A percentile compares a stretch with the other conserved stretches of the same genome.
Evolutionary conservation across 2,888 invertebrate species (phyloP).

Genomic region (Cylindroiulus punctatus): DNA sequence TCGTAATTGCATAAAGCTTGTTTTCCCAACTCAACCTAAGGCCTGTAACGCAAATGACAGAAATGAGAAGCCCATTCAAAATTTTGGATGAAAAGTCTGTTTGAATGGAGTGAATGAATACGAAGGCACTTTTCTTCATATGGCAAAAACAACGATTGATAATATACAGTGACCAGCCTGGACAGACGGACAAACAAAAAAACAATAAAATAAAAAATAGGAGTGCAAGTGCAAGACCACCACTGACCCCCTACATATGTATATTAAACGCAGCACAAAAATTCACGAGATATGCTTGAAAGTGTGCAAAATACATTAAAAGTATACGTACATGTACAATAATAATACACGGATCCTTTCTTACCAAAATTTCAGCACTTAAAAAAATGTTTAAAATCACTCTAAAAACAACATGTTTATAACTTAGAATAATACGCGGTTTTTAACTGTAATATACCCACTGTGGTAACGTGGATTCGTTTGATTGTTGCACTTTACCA

Average conservation of each 20-base stretch:
- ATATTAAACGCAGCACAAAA: not conserved
- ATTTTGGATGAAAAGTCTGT: not conserved
- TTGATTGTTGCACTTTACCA: not conserved
- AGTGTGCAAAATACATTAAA: constrained; percentile 10
- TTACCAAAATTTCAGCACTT: not conserved
- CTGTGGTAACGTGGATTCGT: not conserved
- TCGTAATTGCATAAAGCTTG: not conserved
- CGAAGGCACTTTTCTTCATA: constrained; percentile 11
- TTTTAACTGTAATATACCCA: not conserved
- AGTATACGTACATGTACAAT: constrained; percentile 18
- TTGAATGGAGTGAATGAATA: not conserved
- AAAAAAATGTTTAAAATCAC: not conserved
- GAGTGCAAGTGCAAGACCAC: not conserved
- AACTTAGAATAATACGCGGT: not conserved
- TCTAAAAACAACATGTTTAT: constrained; percentile 1
- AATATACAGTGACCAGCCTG: not conserved
- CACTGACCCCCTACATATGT: constrained; percentile 8
- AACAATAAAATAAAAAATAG: too few species aligned
- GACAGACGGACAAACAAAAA: not conserved
- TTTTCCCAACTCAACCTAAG: not conserved
- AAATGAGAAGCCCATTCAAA: not conserved
- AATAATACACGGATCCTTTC: not conserved
- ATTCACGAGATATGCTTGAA: not conserved
- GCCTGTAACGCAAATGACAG: too few species aligned
- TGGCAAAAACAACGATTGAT: not conserved